phyloP scores from a whole-genome alignment of 2,888 invertebrate species.

The Pseudoips prasinana region DNA sequence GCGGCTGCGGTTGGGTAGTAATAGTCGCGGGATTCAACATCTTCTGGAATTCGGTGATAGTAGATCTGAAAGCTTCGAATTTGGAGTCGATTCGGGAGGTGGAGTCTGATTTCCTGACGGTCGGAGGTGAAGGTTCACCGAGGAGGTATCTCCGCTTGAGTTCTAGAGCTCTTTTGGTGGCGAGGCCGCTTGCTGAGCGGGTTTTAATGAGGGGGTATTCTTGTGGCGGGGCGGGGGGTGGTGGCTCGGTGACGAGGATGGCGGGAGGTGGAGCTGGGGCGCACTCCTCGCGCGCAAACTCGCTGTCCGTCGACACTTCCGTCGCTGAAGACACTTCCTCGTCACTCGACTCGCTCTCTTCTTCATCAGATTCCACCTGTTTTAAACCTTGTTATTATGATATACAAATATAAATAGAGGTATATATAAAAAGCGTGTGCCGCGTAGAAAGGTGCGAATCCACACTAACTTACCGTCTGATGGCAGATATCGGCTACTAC shows the following conservation, averaged over 20 bases:
- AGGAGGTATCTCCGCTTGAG: slow-evolving; percentile 92
- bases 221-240: slow-evolving; percentile 88
- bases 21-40: slow-evolving; percentile 88
- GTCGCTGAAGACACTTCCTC: slow-evolving; percentile 92
- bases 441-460: slow-evolving; percentile 38
- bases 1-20: slow-evolving; percentile 27
- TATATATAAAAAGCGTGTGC: slow-evolving; percentile 5
- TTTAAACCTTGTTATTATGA: slow-evolving; percentile 25
- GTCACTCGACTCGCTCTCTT: slow-evolving; percentile 85
- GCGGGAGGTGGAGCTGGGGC: slow-evolving; percentile 88
- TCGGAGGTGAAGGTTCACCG: slow-evolving; percentile 86
- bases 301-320: slow-evolving; percentile 95
- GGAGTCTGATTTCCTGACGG: slow-evolving; percentile 91
- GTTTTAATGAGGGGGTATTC: slow-evolving; percentile 91
- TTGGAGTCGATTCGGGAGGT: slow-evolving; percentile 92
- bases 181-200: slow-evolving; percentile 93
- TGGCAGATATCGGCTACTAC: slow-evolving; percentile 33
- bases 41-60: slow-evolving; percentile 94
- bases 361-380: slow-evolving; percentile 77
- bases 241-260: slow-evolving; percentile 88
- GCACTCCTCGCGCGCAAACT: slow-evolving; percentile 91
- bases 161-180: slow-evolving; percentile 93
- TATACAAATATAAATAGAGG: slow-evolving; percentile 1
- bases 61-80: slow-evolving; percentile 91
- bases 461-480: slow-evolving; percentile 68